Evolutionary conservation across 2,888 invertebrate genomes (phyloP), one percentile per base, ranked within the genome.

Genomic region (Trissolcus brochymenae): DNA sequence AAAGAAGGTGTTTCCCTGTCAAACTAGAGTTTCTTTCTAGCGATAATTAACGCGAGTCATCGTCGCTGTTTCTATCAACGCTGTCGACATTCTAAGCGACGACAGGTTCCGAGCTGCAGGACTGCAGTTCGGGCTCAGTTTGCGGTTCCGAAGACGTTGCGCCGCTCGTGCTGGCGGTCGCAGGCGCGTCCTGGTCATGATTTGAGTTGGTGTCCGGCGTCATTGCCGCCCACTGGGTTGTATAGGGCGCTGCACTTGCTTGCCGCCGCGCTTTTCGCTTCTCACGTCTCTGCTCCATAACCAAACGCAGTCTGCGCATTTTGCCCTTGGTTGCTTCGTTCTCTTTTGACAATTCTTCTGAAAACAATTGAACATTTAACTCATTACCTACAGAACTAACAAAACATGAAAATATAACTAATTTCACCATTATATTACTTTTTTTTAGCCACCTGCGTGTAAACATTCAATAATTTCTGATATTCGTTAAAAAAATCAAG

Each of bases 221-320:
- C 53, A 89, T 82, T 0, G 89, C 89, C 13, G 89, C 89, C 87
- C 89, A 89, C 79, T 91, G 91, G 77, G 91, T 89, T 66, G 91
- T 90, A 83, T 95, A 95, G 7, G 95, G 95, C 57, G 92, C 89
- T 2, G 92, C 91, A 86, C 95, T 92, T 51, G 94, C 95, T 84
- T 95, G 94, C 62, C 97, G 93, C 76, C 95, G 92, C 80, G 96
- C 91, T 82, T 90, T 90, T 54, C 92, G 89, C 51, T 91, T 90
- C 46, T 90, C 94, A 79, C 96, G 94, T 84, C 95, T 93, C 88
- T 97, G 96, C 83, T 96, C 96, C 95, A 98, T 95, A 71, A 97
- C 95, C 81, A 95, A 92, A 81, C 96, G 93, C 64, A 97, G 50
- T 80, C 95, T 95, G 85, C 96, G 95, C 89, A 97, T 92, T 89